These are phyloP conservation scores for Caenorhabditis sp. DNA, from an alignment of 2,888 invertebrate species.

Conservation along the genomic window DNA sequence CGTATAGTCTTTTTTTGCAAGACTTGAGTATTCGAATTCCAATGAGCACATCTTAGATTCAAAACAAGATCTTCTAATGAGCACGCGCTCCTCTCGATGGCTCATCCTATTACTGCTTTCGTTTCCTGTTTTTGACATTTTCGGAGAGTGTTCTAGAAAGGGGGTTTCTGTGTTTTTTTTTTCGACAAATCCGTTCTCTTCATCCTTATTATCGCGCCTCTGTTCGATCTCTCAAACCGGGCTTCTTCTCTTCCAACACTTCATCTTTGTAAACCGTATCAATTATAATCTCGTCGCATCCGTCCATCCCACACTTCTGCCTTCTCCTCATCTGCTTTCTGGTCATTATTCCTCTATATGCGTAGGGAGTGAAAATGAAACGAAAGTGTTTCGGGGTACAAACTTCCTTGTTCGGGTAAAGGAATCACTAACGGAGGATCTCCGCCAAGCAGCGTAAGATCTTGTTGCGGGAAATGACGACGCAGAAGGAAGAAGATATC, in stretches of 20 bases:
- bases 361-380: slow-evolving; percentile 16
- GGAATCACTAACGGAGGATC: slow-evolving; percentile 30
- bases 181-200: neutral
- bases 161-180: neutral
- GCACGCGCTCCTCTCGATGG: neutral
- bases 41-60: slow-evolving; percentile 6
- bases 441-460: slow-evolving; percentile 9
- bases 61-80: slow-evolving; percentile 17
- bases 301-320: slow-evolving; percentile 22
- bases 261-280: slow-evolving; percentile 39
- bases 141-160: neutral
- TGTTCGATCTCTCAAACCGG: slow-evolving; percentile 7
- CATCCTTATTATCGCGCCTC: slow-evolving; percentile 6
- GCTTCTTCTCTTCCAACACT: slow-evolving; percentile 24
- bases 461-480: slow-evolving; percentile 42
- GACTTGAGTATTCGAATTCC: too few species aligned
- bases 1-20: neutral
- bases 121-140: slow-evolving; percentile 11
- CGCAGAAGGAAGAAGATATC: neutral
- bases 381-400: slow-evolving; percentile 23
- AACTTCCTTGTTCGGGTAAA: slow-evolving; percentile 43
- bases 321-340: slow-evolving; percentile 34
- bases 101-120: neutral
- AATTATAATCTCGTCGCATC: slow-evolving; percentile 34
- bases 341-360: slow-evolving; percentile 30